Conservation (phyloP, 2,113 vertebrate species). For the Haliaeetus leucogaster region DNA sequence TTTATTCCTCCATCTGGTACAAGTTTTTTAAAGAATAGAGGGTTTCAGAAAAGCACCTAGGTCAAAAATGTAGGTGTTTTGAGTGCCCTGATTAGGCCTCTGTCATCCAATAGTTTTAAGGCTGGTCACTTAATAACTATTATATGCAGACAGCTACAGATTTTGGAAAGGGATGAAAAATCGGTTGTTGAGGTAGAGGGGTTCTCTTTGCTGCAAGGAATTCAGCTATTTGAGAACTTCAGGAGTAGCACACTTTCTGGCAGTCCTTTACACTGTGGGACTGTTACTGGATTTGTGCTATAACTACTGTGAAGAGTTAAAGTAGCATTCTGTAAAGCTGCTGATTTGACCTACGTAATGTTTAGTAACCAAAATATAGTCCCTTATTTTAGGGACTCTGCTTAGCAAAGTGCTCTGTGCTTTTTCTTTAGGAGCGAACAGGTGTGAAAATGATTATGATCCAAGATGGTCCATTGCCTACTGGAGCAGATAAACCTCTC, state of each 20-base stretch:
- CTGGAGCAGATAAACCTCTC: constrained; percentile 96
- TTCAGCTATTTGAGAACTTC: neutral
- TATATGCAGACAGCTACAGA: neutral
- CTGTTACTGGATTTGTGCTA: neutral
- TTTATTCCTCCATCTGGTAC: neutral
- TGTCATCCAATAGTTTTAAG: neutral
- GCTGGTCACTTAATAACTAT: neutral
- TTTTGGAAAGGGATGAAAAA: neutral
- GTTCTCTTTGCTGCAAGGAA: neutral
- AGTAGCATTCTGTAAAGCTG: neutral
- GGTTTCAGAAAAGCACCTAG: neutral
- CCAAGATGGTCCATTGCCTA: constrained; percentile 94
- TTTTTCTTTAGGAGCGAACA: constrained; percentile 87
- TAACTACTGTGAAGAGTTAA: neutral
- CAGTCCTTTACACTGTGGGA: neutral
- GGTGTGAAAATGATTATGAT: constrained; percentile 99
- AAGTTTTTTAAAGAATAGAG: neutral
- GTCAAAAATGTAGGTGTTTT: neutral
- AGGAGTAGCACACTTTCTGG: neutral
- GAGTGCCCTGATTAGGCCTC: neutral
- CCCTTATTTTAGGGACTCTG: neutral
- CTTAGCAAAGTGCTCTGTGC: constrained; percentile 44
- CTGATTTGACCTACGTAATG: neutral
- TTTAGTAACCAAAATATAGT: neutral
- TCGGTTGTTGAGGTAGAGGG: neutral